Conservation (phyloP, 2,113 vertebrate species). For the Microcebus jonahi region DNA sequence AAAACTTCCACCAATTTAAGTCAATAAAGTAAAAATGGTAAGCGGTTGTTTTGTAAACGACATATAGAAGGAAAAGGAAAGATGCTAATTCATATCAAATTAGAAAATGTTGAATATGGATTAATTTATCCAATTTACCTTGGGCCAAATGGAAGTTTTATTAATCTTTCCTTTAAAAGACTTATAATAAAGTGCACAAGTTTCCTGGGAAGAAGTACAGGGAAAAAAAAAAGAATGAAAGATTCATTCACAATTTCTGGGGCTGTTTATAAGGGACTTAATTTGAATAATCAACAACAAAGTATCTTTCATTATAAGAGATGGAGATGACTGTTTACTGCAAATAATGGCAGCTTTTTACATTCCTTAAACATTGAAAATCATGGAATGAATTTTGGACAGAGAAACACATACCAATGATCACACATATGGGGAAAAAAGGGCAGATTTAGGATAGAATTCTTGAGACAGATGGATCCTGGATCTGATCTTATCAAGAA, state of each 20-base stretch:
- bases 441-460: not conserved
- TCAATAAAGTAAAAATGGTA: not conserved
- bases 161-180: slow-evolving; percentile 22
- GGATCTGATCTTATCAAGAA: slow-evolving; percentile 34
- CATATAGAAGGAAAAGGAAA: not conserved
- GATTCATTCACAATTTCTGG: not conserved
- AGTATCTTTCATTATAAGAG: not conserved
- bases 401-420: not conserved
- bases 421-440: not conserved
- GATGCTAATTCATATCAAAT: not conserved
- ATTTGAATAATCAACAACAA: not conserved
- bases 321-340: not conserved
- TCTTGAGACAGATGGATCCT: slow-evolving; percentile 26
- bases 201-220: not conserved
- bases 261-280: not conserved
- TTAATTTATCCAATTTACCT: not conserved
- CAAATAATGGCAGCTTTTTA: not conserved
- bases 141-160: not conserved
- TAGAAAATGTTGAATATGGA: not conserved
- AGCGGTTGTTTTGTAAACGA: slow-evolving; percentile 25
- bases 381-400: not conserved
- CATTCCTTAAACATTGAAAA: not conserved
- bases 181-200: not conserved
- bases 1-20: not conserved
- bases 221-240: not conserved